Conservation (phyloP, 1,140 invertebrate species). For the Heliothis virescens region DNA sequence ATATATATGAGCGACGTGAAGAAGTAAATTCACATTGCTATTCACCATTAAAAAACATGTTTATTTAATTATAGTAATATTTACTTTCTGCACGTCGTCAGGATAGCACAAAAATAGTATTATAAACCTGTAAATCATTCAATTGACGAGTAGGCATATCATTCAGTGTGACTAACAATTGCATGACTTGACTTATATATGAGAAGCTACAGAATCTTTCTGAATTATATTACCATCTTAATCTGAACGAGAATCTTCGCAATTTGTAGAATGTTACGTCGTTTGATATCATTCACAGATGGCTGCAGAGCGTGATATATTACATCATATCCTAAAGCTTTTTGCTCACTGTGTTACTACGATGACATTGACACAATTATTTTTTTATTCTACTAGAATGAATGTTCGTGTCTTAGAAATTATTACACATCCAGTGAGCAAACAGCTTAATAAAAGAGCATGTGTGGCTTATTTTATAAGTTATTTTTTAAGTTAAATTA, state of each 20-base stretch:
- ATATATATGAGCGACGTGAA: conserved; percentile 47
- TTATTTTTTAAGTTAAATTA: neutral
- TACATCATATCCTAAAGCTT: conserved; percentile 22
- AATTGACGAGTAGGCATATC: conserved; percentile 35
- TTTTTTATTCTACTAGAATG: neutral
- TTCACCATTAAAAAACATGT: neutral
- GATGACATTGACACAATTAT: neutral
- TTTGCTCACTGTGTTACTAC: conserved; percentile 14
- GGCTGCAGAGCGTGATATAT: neutral
- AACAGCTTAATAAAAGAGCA: neutral
- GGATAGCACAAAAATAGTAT: conserved; percentile 19
- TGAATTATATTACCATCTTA: conserved; percentile 17
- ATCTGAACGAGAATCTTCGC: conserved; percentile 25
- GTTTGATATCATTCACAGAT: conserved; percentile 33
- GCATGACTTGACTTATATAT: conserved; percentile 58
- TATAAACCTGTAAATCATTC: conserved; percentile 4
- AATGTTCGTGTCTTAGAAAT: neutral
- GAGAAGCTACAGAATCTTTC: conserved; percentile 12
- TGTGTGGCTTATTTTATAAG: neutral
- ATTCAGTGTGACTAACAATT: conserved; percentile 63
- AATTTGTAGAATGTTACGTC: neutral
- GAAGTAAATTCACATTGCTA: conserved; percentile 13
- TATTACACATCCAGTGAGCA: neutral
- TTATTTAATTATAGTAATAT: neutral
- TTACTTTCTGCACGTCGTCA: conserved; percentile 35